Percentiles rank a stretch among this genome's conserved stretches.
phyloP scores from a whole-genome alignment of 2,113 vertebrate species.

The Miniopterus natalensis region DNA sequence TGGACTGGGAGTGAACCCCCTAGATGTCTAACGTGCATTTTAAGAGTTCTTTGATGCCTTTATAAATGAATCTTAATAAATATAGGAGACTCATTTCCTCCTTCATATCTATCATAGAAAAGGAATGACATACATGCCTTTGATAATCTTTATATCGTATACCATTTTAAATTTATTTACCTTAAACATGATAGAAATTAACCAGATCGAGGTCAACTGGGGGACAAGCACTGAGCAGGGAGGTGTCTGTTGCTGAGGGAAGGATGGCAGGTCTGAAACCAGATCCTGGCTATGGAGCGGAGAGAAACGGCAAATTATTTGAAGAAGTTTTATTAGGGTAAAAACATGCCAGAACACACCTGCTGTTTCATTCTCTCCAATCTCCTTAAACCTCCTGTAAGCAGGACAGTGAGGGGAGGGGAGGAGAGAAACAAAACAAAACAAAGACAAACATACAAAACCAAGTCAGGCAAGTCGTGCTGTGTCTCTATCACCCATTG shows the following conservation, averaged over 20 bases:
- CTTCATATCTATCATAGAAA: neutral
- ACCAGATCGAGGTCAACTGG: neutral
- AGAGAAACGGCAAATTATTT: neutral
- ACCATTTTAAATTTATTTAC: conserved; percentile 34
- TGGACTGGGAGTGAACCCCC: neutral
- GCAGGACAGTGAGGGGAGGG: neutral
- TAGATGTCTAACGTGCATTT: neutral
- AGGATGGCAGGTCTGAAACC: neutral
- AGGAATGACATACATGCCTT: neutral
- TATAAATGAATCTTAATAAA: conserved; percentile 43
- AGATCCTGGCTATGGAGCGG: neutral
- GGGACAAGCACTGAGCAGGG: neutral
- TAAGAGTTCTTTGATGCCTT: neutral
- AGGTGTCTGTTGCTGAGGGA: neutral
- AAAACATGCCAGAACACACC: conserved; percentile 12
- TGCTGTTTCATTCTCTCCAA: conserved; percentile 29
- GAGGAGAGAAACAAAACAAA: neutral
- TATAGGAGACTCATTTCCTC: neutral
- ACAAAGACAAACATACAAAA: neutral
- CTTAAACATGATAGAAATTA: neutral
- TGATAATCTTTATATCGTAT: neutral
- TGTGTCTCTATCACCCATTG: neutral
- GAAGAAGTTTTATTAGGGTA: neutral
- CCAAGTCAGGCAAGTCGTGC: neutral
- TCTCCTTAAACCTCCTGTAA: neutral